A percentile compares a stretch with the other conserved stretches of the same genome.
phyloP scores from a whole-genome alignment of 2,113 vertebrate species.

The Syrmaticus mikado region DNA sequence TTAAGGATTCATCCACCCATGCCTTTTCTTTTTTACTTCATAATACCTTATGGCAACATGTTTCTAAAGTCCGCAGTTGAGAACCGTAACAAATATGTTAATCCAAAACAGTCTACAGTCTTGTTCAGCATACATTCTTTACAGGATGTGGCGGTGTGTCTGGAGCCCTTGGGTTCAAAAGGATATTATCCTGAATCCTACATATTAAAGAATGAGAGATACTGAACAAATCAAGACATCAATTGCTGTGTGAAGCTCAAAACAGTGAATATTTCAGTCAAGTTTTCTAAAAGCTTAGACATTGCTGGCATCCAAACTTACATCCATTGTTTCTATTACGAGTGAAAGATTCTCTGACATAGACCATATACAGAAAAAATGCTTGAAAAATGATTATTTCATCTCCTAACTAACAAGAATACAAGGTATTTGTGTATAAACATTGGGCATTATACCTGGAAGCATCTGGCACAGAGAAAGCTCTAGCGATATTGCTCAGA shows the following conservation, averaged over 20 bases:
- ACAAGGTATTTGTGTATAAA: not conserved
- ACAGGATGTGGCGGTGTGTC: not conserved
- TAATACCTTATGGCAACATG: not conserved
- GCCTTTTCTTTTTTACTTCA: fast-evolving
- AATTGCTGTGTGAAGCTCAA: not conserved
- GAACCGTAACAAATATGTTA: not conserved
- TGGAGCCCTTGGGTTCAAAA: not conserved
- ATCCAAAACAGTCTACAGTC: not conserved
- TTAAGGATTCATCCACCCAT: not conserved
- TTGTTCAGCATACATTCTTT: not conserved
- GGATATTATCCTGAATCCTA: not conserved
- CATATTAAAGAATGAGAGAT: not conserved
- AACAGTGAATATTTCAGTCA: not conserved
- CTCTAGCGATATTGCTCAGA: not conserved
- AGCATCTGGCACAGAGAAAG: not conserved
- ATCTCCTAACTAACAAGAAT: not conserved
- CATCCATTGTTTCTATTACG: fast-evolving
- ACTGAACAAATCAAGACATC: not conserved
- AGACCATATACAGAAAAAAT: fast-evolving
- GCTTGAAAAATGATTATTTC: not conserved
- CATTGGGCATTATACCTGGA: not conserved
- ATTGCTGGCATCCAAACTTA: not conserved
- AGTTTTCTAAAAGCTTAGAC: not conserved
- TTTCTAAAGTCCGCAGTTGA: not conserved
- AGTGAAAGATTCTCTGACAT: not conserved